A percentile compares a stretch with the other conserved stretches of the same genome.
Conservation (phyloP, 2,888 invertebrate species). For the Endomychus coccineus region DNA sequence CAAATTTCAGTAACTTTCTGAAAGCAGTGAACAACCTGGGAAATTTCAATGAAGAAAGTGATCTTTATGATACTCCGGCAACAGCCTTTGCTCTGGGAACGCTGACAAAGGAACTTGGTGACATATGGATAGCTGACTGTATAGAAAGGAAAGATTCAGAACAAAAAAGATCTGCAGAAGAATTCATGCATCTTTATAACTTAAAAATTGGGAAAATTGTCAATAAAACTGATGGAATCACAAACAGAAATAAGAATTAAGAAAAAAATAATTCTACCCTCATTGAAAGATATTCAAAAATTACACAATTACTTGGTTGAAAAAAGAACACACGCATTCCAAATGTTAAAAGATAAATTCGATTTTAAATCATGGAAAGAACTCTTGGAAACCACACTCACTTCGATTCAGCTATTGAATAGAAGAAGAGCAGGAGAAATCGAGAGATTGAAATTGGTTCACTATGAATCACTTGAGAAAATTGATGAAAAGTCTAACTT, state of each 20-base stretch:
- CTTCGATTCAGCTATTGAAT: conserved; percentile 14
- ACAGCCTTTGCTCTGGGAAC: conserved; percentile 5
- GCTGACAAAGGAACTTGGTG: conserved; percentile 4
- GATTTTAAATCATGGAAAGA: conserved; percentile 7
- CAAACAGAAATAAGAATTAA: conserved; percentile 10
- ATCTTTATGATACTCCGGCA: conserved; percentile 9
- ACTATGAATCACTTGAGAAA: conserved; percentile 7
- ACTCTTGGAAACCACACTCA: conserved; percentile 7
- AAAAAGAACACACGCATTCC: neutral
- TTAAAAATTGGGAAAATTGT: conserved; percentile 5
- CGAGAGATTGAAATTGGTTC: conserved; percentile 5
- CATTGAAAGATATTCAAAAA: conserved; percentile 9
- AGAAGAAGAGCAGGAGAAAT: conserved; percentile 14
- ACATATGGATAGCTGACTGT: conserved; percentile 3
- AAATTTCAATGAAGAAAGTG: conserved; percentile 7
- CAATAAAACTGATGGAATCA: conserved; percentile 10
- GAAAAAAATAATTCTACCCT: conserved; percentile 13
- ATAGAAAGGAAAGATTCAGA: conserved; percentile 4
- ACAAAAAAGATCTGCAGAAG: conserved; percentile 5
- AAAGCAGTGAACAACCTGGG: conserved; percentile 6
- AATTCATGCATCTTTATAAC: conserved; percentile 8
- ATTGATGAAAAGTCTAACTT: conserved; percentile 8
- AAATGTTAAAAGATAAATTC: conserved; percentile 10
- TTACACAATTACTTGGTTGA: conserved; percentile 8
- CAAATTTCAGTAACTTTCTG: conserved; percentile 2